These are phyloP conservation scores for Pteropus alecto DNA, from an alignment of 2,113 vertebrate species.

Conservation along the genomic window DNA sequence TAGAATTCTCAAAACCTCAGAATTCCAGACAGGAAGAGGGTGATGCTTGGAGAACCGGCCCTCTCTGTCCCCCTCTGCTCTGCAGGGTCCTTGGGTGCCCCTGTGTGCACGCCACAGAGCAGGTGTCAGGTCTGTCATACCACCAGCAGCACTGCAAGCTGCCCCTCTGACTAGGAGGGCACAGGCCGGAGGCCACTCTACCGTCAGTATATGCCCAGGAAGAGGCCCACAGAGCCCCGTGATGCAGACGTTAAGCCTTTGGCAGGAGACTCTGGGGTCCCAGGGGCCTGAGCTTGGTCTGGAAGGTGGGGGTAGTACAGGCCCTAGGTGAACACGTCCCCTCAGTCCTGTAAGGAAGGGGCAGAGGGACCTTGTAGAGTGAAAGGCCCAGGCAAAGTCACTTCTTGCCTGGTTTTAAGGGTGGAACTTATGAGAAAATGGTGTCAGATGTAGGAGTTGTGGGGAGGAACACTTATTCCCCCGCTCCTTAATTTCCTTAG, in stretches of 20 bases:
- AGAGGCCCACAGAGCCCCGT: rapidly evolving
- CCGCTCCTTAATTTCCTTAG: background rate
- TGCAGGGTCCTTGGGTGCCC: rapidly evolving
- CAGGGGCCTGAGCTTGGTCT: background rate
- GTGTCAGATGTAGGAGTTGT: background rate
- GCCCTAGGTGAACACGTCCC: background rate
- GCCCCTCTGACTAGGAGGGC: background rate
- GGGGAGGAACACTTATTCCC: background rate
- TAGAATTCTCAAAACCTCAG: background rate
- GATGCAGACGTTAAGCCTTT: background rate
- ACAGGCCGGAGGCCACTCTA: background rate
- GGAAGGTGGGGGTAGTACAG: background rate
- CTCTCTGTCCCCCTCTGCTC: background rate
- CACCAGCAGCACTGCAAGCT: background rate
- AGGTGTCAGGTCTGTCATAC: background rate
- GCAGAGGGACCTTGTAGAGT: background rate
- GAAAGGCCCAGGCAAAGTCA: background rate
- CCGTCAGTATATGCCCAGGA: rapidly evolving
- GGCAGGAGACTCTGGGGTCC: background rate
- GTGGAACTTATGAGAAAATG: background rate
- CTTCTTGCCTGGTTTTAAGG: background rate
- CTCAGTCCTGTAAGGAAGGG: background rate
- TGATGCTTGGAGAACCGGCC: rapidly evolving
- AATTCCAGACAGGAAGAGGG: background rate
- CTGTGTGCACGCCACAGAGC: too few relatives aligned